phyloP scores from a whole-genome alignment of 2,888 invertebrate genomes.

The Hypomecis atomaria region DNA sequence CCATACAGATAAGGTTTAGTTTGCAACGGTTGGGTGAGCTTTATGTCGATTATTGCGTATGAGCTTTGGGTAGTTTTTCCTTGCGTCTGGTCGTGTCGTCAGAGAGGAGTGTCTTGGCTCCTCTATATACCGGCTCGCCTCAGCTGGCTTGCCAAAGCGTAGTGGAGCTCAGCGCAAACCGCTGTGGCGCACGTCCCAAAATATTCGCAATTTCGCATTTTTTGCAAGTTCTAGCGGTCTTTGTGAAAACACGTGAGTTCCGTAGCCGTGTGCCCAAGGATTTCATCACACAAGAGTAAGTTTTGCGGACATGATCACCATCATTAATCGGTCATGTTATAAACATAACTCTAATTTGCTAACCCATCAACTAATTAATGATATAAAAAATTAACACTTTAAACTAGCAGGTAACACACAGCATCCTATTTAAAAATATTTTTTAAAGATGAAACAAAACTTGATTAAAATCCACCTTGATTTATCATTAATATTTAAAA shows the following conservation, averaged over 20 bases:
- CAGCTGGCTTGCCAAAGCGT: slow-evolving; percentile 57
- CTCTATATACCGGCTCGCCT: slow-evolving; percentile 51
- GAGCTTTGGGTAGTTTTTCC: slow-evolving; percentile 50
- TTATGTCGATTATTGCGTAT: slow-evolving; percentile 29
- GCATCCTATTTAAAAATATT: no score
- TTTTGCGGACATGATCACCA: slow-evolving; percentile 15
- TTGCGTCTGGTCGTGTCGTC: slow-evolving; percentile 45
- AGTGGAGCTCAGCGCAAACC: slow-evolving; percentile 60
- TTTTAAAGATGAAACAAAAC: no score
- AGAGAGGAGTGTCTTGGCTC: slow-evolving; percentile 43
- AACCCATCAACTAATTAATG: background rate
- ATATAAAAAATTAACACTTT: no score
- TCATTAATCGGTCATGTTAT: background rate
- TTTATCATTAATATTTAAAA: no score
- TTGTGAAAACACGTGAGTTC: slow-evolving; percentile 36
- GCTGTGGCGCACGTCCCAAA: slow-evolving; percentile 55
- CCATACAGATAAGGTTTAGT: slow-evolving; percentile 17
- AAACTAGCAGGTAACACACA: no score
- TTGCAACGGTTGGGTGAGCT: slow-evolving; percentile 19
- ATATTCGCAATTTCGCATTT: slow-evolving; percentile 24
- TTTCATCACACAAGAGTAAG: slow-evolving; percentile 57
- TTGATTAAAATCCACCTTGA: no score
- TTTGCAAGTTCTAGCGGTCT: slow-evolving; percentile 50
- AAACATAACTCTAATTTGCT: background rate
- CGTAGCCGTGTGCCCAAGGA: slow-evolving; percentile 28